Conservation (phyloP, 2,888 invertebrate species). For the Cactoblastis cactorum region DNA sequence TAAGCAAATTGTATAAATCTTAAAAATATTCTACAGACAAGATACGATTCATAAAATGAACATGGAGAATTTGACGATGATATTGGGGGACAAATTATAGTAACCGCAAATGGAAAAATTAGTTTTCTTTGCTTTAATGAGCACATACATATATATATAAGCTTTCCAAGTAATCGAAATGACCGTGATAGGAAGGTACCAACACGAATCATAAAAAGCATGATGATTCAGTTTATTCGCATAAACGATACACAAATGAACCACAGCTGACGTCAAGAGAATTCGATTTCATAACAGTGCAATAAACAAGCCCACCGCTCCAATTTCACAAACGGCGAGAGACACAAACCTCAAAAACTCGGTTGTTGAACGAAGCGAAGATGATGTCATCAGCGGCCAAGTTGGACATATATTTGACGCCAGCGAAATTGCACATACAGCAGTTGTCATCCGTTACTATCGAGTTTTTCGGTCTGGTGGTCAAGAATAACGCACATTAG, state of each 20-base stretch:
- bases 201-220: not conserved
- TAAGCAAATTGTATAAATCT: too few species aligned
- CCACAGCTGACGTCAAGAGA: not conserved
- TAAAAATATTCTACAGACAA: too few species aligned
- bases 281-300: conserved; percentile 7
- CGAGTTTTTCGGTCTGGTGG: conserved; percentile 73
- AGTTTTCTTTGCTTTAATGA: too few species aligned
- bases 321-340: conserved; percentile 2
- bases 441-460: conserved; percentile 93
- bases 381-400: conserved; percentile 88
- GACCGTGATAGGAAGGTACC: not conserved
- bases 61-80: too few species aligned
- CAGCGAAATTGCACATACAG: conserved; percentile 92
- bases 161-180: too few species aligned
- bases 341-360: conserved; percentile 85
- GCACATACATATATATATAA: too few species aligned
- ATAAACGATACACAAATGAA: not conserved
- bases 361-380: conserved; percentile 92
- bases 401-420: conserved; percentile 88
- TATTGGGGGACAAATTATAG: too few species aligned
- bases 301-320: not conserved
- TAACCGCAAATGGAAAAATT: too few species aligned
- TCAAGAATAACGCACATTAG: conserved; percentile 12
- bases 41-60: too few species aligned
- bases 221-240: not conserved